Percentiles rank a stretch among this genome's conserved stretches.
These are phyloP conservation scores for Drosophila pegasa DNA, from an alignment of 2,888 invertebrate species.

Conservation along the genomic window DNA sequence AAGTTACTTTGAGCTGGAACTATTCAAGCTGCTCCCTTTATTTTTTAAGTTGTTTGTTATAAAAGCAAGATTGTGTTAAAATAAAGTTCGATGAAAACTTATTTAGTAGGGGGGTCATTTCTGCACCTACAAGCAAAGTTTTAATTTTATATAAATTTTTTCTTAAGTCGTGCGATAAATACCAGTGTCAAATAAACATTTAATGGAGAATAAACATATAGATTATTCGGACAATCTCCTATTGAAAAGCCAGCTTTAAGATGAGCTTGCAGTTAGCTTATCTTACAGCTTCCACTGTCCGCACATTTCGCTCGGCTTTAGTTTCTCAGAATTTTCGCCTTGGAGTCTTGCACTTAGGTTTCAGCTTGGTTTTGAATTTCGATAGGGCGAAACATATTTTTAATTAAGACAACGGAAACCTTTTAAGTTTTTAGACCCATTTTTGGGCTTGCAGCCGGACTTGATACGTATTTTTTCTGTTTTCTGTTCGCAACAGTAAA, in stretches of 20 bases:
- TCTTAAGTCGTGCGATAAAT: no score
- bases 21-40: conserved; percentile 22
- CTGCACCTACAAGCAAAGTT: not conserved
- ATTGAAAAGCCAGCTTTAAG: not conserved
- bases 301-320: conserved; percentile 13
- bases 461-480: conserved; percentile 44
- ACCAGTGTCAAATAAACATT: not conserved
- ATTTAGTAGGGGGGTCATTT: not conserved
- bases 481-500: conserved; percentile 49
- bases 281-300: not conserved
- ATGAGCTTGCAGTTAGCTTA: not conserved
- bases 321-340: conserved; percentile 2
- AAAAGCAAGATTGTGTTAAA: conserved; percentile 5
- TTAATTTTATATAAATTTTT: not conserved
- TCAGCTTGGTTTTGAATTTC: conserved; percentile 49
- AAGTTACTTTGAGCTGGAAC: conserved; percentile 25
- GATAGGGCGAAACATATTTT: conserved; percentile 49
- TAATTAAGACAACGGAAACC: conserved; percentile 80
- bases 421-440: conserved; percentile 54
- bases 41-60: not conserved
- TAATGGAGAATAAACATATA: not conserved
- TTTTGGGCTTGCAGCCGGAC: conserved; percentile 18
- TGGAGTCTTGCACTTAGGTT: conserved; percentile 23
- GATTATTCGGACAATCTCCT: not conserved
- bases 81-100: not conserved